Evolutionary conservation across 1,140 invertebrate species (phyloP), one percentile per base, ranked within the genome.

Genomic region (Tetraneura akinire): DNA sequence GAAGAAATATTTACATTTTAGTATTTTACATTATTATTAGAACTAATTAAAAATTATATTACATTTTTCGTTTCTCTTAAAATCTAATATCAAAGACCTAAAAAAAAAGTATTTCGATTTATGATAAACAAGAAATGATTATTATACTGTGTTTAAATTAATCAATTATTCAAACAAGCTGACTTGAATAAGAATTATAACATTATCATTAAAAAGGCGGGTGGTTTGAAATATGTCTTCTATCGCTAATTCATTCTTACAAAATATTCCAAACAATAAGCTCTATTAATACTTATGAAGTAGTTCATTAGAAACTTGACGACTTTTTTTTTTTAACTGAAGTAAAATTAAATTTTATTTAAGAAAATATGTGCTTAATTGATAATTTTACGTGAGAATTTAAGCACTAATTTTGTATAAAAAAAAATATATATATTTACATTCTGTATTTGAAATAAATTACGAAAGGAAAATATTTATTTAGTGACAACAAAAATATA

Each of bases 381-480:
- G 32, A 37, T 4, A 4, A 37, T 37, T 4, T 37, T 37, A 8
- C 32, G 8, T 4, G 32, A 37, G 8, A 37, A 37, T 37, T 3
- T 37, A 37, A 4, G 32, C 32, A 37, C 32, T 37, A 37, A 3
- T 37, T 37, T 37, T 37, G 3, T 4, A 8, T 37, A 37, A 37
- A 37, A 37, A 37, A 64, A 64, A 16, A 11, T n/a, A 64, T 8
- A 64, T n/a, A 64, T 37, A 37, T 64, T 64, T 64, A 37, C 16
- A 8, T 21, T 26, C n/a, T 32, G 32, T 18, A 26, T 23, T 62
- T 62, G 29, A 32, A 62, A 32, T 3, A 62, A n/a, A 18, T 32
- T 32, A 62, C 60, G 32, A 37, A 62, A 62, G 42, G 11, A 68
- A 68, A 45, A 45, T 68, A n/a, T 23, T 45, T 45, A 45, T 68